Percentiles rank a stretch among this genome's conserved stretches.
phyloP scores from a whole-genome alignment of 2,888 invertebrate species.

The Tuberolachnus salignus region DNA sequence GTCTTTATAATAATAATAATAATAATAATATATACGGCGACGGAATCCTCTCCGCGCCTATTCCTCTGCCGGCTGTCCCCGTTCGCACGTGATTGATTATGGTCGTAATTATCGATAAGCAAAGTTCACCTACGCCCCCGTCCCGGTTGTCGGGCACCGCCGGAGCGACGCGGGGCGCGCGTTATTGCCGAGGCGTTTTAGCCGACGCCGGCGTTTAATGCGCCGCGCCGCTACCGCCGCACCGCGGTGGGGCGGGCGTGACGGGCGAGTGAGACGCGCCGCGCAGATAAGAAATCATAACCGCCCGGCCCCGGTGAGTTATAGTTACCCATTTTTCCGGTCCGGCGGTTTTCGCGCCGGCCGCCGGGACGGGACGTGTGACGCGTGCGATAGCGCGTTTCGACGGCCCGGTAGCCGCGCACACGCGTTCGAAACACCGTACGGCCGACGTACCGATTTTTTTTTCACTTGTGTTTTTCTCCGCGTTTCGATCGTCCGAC shows the following conservation, averaged over 20 bases:
- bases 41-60: background rate
- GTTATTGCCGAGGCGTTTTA: slow-evolving; percentile 42
- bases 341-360: slow-evolving; percentile 37
- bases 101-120: slow-evolving; percentile 53
- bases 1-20: no score
- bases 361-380: background rate
- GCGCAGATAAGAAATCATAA: slow-evolving; percentile 8
- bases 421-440: background rate
- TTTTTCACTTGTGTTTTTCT: no score
- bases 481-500: no score
- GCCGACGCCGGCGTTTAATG: slow-evolving; percentile 38
- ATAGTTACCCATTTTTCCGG: slow-evolving; percentile 55
- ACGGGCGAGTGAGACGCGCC: background rate
- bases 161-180: background rate
- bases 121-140: slow-evolving; percentile 24
- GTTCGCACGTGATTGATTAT: slow-evolving; percentile 43
- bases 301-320: slow-evolving; percentile 28
- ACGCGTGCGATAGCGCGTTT: background rate
- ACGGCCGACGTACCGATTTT: background rate
- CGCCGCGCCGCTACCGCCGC: background rate
- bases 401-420: background rate
- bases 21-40: background rate
- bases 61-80: no score
- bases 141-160: background rate
- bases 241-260: background rate